Conservation (phyloP, 2,113 vertebrate genomes). For the Octodon degus region DNA sequence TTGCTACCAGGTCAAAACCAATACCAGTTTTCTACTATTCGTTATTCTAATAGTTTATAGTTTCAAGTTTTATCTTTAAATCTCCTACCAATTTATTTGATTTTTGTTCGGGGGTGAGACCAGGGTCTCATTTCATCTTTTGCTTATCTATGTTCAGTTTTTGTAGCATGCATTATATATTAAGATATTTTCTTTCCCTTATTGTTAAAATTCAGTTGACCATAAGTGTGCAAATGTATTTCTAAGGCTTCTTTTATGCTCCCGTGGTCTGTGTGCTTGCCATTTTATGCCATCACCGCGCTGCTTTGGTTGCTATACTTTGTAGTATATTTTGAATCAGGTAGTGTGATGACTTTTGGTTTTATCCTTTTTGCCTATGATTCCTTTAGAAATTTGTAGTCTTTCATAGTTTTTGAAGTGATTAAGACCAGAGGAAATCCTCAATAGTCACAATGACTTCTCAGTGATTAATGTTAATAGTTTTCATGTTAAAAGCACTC, state of each 20-base stretch:
- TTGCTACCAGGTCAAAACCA: background rate
- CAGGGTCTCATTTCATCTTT: background rate
- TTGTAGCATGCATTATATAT: background rate
- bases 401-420: background rate
- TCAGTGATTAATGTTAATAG: background rate
- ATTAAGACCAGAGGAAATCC: background rate
- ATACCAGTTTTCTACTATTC: background rate
- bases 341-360: background rate
- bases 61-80: background rate
- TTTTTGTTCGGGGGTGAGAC: background rate
- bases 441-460: slow-evolving; percentile 4
- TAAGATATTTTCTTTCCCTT: background rate
- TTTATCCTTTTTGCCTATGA: background rate
- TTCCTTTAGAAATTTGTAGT: background rate
- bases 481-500: background rate
- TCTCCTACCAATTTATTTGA: background rate
- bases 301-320: background rate
- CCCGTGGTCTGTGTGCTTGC: background rate
- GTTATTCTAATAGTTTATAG: background rate
- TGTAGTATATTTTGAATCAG: background rate
- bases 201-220: background rate
- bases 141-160: background rate
- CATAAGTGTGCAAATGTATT: background rate
- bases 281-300: background rate
- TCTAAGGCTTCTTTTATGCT: background rate